phyloP scores from a whole-genome alignment of 2,888 invertebrate species.

The Fissipunctia ypsillon region DNA sequence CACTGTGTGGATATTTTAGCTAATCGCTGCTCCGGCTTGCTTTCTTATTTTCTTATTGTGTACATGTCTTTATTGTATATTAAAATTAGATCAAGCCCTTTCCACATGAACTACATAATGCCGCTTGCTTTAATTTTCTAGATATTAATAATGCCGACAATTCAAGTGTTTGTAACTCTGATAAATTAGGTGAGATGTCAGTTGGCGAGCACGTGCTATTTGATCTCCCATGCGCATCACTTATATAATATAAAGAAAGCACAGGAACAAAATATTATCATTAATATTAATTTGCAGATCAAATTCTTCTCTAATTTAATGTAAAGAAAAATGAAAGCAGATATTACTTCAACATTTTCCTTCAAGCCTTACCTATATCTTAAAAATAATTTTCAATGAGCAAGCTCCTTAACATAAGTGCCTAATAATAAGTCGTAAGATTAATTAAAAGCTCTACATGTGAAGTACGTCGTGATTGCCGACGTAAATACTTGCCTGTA shows the following conservation, averaged over 20 bases:
- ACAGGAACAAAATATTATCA: background rate
- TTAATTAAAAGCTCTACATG: conserved; percentile 55
- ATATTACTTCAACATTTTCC: conserved; percentile 6
- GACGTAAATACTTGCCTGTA: conserved; percentile 40
- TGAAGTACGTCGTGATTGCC: conserved; percentile 46
- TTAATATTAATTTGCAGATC: background rate
- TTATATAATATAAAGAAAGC: background rate
- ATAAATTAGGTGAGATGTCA: background rate
- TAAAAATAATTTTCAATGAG: conserved; percentile 36
- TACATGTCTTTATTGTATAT: too few species aligned
- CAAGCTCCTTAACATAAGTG: conserved; percentile 19
- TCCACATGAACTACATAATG: background rate
- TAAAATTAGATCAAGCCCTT: background rate
- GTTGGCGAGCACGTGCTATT: background rate
- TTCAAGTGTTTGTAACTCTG: background rate
- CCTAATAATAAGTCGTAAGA: conserved; percentile 48
- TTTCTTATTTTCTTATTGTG: too few species aligned
- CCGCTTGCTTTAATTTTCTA: background rate
- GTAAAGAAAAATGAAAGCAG: conserved; percentile 4
- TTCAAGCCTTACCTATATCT: background rate
- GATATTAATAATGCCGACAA: too few species aligned
- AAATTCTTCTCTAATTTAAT: background rate
- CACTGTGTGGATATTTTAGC: background rate
- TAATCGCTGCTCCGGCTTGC: background rate
- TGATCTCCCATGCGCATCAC: background rate